phyloP scores from a whole-genome alignment of 2,113 vertebrate genomes.

The Motacilla tschutschensis region DNA sequence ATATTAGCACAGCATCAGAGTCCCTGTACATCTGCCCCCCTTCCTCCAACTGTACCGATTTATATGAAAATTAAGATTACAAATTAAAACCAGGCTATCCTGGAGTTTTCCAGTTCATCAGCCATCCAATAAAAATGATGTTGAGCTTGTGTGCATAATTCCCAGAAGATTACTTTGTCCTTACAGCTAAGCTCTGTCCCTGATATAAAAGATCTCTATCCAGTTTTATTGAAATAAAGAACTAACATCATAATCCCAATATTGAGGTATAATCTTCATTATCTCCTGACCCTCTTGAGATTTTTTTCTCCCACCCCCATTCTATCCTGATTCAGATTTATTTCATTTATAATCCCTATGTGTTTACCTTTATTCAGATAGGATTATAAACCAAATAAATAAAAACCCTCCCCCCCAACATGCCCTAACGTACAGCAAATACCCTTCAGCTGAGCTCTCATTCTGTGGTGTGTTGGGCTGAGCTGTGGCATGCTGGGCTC shows the following conservation, averaged over 20 bases:
- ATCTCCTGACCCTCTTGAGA: conserved; percentile 79
- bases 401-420: conserved; percentile 5
- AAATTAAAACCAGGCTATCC: conserved; percentile 81
- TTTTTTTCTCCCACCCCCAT: conserved; percentile 51
- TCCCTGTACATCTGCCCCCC: conserved; percentile 29
- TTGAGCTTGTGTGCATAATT: conserved; percentile 80
- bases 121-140: conserved; percentile 82
- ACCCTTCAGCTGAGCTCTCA: conserved; percentile 36
- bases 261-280: conserved; percentile 85
- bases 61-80: conserved; percentile 87
- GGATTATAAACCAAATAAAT: conserved; percentile 73
- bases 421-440: conserved; percentile 51
- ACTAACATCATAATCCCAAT: conserved; percentile 86
- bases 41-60: conserved; percentile 73
- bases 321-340: conserved; percentile 76
- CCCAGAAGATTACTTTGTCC: conserved; percentile 83
- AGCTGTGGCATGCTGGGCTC: not conserved
- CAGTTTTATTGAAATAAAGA: conserved; percentile 86
- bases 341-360: conserved; percentile 80
- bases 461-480: conserved; percentile 35
- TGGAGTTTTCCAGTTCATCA: conserved; percentile 82
- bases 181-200: conserved; percentile 81
- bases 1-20: conserved; percentile 57
- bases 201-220: conserved; percentile 85
- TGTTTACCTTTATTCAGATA: conserved; percentile 81